These are phyloP conservation scores for Pocillopora verrucosa DNA, from an alignment of 64 coral and sea anemone species.

Conservation along the genomic window DNA sequence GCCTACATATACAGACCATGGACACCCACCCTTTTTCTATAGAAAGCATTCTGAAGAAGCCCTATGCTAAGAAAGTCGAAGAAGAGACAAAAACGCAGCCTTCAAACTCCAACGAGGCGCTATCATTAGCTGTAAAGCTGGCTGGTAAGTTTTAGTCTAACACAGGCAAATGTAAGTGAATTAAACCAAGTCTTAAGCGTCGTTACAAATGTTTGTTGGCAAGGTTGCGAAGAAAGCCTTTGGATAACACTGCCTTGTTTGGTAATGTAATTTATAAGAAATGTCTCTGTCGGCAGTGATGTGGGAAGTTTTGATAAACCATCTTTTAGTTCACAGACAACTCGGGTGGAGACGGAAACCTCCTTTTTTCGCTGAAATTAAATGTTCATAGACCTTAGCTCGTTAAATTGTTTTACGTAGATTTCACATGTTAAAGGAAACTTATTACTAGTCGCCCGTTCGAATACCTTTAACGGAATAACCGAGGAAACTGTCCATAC, in stretches of 20 bases:
- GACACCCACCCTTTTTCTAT: slow-evolving; percentile 68
- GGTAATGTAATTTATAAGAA: too few species aligned
- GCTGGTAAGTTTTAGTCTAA: slow-evolving; percentile 44
- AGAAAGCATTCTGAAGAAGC: slow-evolving; percentile 62
- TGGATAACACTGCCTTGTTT: too few species aligned
- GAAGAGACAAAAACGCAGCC: slow-evolving; percentile 37
- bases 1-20: background rate
- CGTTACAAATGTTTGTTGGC: too few species aligned
- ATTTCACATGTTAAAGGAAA: background rate
- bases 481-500: background rate
- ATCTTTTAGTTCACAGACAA: background rate
- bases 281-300: too few species aligned
- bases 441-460: background rate
- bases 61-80: background rate
- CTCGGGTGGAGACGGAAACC: background rate
- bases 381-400: background rate
- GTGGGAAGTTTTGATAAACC: too few species aligned
- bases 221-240: too few species aligned
- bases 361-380: background rate
- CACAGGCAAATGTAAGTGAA: too few species aligned
- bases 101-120: slow-evolving; percentile 43
- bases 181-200: background rate
- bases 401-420: background rate
- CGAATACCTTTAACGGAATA: background rate
- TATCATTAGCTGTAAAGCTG: slow-evolving; percentile 62